Percentiles rank a stretch among this genome's conserved stretches.
phyloP scores from a whole-genome alignment of 2,797 vertebrate species.

The Furcifer pardalis region DNA sequence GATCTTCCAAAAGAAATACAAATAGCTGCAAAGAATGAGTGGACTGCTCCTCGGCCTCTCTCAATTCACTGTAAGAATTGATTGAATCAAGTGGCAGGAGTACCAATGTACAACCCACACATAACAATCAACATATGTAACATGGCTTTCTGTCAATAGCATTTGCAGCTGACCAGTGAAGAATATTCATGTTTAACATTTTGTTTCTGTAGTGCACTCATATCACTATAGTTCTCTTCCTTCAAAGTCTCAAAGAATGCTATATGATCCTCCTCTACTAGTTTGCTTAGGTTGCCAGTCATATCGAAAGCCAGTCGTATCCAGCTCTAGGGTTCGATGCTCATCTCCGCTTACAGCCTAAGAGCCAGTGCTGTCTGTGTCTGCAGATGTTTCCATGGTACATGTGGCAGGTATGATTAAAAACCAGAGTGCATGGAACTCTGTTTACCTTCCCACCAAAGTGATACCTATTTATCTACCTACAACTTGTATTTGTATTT shows the following conservation, averaged over 20 bases:
- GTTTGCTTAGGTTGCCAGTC: too few relatives aligned
- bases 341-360: too few relatives aligned
- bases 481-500: too few relatives aligned
- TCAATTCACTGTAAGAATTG: neutral
- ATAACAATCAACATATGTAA: neutral
- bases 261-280: neutral
- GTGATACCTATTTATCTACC: too few relatives aligned
- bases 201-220: neutral
- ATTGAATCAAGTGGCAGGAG: neutral
- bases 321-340: too few relatives aligned
- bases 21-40: neutral
- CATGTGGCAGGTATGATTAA: too few relatives aligned
- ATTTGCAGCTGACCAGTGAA: neutral
- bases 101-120: neutral
- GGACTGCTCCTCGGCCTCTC: neutral
- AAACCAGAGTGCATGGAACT: too few relatives aligned
- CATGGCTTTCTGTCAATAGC: neutral
- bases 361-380: too few relatives aligned
- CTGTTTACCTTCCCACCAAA: too few relatives aligned
- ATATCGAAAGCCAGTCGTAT: too few relatives aligned
- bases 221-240: neutral
- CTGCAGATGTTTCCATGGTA: too few relatives aligned
- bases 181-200: neutral
- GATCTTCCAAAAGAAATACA: neutral
- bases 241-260: neutral